Evolutionary conservation across 2,113 vertebrate species (phyloP).

Genomic region (Mobula birostris): DNA sequence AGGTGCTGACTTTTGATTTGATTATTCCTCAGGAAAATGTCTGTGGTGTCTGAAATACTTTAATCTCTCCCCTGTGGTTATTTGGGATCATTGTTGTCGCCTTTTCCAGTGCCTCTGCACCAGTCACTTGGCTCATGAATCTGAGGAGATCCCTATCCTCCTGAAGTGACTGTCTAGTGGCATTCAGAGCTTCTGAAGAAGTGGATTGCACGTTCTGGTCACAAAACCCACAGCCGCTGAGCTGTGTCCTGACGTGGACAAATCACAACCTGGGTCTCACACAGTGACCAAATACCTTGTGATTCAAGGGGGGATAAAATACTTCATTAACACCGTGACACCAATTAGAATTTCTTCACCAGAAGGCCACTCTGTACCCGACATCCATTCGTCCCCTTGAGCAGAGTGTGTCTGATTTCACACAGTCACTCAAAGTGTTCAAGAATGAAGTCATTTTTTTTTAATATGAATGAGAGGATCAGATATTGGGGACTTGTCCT

Average conservation of each 20-base stretch:
- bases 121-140: neutral
- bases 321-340: neutral
- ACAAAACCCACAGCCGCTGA: too few species aligned
- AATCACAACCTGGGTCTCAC: too few species aligned
- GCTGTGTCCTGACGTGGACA: too few species aligned
- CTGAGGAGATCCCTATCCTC: neutral
- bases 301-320: neutral
- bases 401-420: neutral
- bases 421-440: neutral
- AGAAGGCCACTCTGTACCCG: neutral
- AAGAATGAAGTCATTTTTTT: neutral
- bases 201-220: neutral
- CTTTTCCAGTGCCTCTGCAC: neutral
- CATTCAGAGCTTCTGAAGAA: neutral
- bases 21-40: too few species aligned
- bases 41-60: neutral
- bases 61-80: neutral
- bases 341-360: neutral
- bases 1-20: too few species aligned
- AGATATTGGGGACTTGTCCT: neutral
- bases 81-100: neutral
- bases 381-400: neutral
- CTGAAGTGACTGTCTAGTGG: neutral
- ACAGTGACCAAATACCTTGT: too few species aligned
- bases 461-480: neutral